Conservation (phyloP, 2,113 vertebrate species). For the Bolborhynchus lineola region DNA sequence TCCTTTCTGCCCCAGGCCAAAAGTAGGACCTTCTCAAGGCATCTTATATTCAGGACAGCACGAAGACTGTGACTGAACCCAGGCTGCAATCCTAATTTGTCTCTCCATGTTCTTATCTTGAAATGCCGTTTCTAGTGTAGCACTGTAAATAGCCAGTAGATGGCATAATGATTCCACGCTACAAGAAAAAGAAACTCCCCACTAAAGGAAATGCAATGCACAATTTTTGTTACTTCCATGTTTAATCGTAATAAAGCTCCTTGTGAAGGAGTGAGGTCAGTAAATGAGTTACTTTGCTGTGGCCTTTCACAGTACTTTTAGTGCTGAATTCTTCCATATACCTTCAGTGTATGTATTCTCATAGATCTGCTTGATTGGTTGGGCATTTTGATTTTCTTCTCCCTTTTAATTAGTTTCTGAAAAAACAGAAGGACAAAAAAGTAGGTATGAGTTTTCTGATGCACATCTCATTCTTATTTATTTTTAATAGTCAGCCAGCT, state of each 20-base stretch:
- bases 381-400: not conserved
- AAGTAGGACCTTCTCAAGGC: not conserved
- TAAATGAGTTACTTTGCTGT: not conserved
- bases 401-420: not conserved
- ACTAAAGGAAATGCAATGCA: not conserved
- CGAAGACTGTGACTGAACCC: not conserved
- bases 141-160: not conserved
- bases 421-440: not conserved
- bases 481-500: not conserved
- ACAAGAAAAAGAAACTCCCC: not conserved
- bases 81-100: not conserved
- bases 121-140: not conserved
- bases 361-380: not conserved
- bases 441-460: not conserved
- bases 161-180: not conserved
- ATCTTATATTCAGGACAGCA: not conserved
- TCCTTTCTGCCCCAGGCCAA: not conserved
- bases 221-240: not conserved
- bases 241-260: not conserved
- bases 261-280: not conserved
- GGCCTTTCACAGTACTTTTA: not conserved
- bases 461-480: not conserved
- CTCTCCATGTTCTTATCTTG: accelerated
- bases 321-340: not conserved
- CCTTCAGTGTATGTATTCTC: not conserved